Conservation (phyloP, 2,113 vertebrate species). For the Caracal caracal region DNA sequence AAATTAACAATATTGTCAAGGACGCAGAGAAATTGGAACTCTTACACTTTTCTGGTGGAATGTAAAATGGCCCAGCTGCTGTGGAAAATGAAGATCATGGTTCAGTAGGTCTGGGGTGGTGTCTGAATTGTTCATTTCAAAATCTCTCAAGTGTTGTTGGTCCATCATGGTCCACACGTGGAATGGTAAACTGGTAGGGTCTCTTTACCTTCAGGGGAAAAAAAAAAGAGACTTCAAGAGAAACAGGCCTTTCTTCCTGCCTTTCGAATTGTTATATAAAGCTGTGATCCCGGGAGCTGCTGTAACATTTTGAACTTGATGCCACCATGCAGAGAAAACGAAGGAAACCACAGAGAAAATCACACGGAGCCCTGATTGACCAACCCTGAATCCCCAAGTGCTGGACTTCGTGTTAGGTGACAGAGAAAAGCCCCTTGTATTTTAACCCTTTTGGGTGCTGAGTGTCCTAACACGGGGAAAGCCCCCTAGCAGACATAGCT, state of each 20-base stretch:
- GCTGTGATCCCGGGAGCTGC: background rate
- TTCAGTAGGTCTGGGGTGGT: background rate
- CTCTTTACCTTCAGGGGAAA: background rate
- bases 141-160: background rate
- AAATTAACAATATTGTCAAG: background rate
- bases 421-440: background rate
- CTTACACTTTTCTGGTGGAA: background rate
- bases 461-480: background rate
- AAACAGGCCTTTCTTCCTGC: background rate
- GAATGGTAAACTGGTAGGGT: background rate
- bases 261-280: background rate
- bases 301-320: background rate
- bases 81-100: background rate
- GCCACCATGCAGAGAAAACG: background rate
- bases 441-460: no score
- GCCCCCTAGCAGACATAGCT: background rate
- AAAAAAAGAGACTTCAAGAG: background rate
- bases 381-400: background rate
- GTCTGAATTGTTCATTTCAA: background rate
- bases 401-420: background rate
- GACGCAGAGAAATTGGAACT: background rate
- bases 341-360: background rate
- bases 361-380: background rate
- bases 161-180: background rate
- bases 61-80: background rate